Base-by-base conservation (phyloP, 2,113 vertebrate species). In the Columbina picui region DNA sequence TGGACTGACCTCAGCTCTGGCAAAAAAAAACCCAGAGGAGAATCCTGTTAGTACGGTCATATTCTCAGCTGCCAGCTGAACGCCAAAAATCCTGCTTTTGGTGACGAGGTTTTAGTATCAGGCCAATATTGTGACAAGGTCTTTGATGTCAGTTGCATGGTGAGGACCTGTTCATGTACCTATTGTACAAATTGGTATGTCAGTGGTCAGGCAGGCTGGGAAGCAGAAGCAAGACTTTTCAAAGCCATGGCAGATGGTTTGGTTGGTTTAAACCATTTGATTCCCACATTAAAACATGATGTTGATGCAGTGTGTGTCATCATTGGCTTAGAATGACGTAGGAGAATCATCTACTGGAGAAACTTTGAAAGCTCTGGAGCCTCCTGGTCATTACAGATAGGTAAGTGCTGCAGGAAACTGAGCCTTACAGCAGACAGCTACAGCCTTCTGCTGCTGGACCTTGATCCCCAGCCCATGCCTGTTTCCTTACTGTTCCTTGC, bases 31-130 rank as follows among this genome's bases (percentile, higher is more conserved):
- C 23, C 2, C 43, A 45, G 34, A 92, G 75, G 56, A 84, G 79
- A 65, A 71, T 96, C 93, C 74, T 73, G 13, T 96, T 88, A 93
- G 82, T 30, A 27, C 21, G 45, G 63, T 55, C 79, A 57, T 92
- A 32, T 43, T 93, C 52, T 85, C 63, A 82, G 45, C 6, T 82
- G 67, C 52, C 60, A 76, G 60, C 25, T 29, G 55, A 70, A 77
- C 59, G 52, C 41, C 30, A 41, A 52, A 55, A 88, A 39, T 55
- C 41, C n/a, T 45, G 1, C 67, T 25, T 71, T 56, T 14, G 27
- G 30, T 70, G 60, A 29, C 0, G 22, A 83, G 50, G 9, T 79
- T 92, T 90, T 94, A 50, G 23, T 77, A 67, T 49, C 56, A 70
- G 75, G 52, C n/a, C n/a, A 34, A 30, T 32, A 19, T 17, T 60